Base-by-base conservation (phyloP, 2,797 vertebrate genomes). In the Notolepis coatsorum region DNA sequence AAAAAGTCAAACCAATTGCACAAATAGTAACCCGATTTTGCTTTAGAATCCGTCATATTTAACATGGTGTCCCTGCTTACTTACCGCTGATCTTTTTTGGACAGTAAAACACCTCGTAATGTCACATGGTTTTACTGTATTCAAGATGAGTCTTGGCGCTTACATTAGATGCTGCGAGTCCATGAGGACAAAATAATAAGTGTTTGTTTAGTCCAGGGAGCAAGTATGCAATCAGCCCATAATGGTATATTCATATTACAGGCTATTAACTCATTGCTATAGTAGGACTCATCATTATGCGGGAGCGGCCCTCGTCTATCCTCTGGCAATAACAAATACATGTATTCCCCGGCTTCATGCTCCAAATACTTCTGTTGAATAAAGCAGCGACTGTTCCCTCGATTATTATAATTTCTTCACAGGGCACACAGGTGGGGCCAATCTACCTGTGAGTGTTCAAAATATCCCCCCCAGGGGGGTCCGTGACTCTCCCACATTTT, bases 401-500 rank as follows among this genome's bases (percentile, higher is more conserved):
- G 39, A 65, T 61, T 12, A 65, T 65, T n/a, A n/a, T n/a, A n/a
- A n/a, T 3, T 63, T 61, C 71, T 65, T 47, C 45, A 65, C 35
- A 49, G 33, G 59, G 42, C 8, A 30, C 56, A 15, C 24, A 53
- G 33, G 17, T 21, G 57, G 30, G 56, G 27, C 17, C 39, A 25
- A 51, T 51, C n/a, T 7, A 35, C 7, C 31, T 6, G 18, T 21
- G 35, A 20, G 21, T 39, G 35, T 60, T 46, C 42, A 35, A n/a
- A 27, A 33, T 23, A 25, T 43, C 52, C 20, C n/a, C 77, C 45
- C 31, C 56, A 69, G 67, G 79, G 53, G 67, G 79, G 53, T 54
- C 33, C 58, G 41, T 54, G 15, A n/a, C 18, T 12, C 25, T 7
- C 46, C 65, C 13, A 38, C 45, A 7, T 54, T 42, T 65, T 75